Base-by-base conservation (phyloP, 2,113 vertebrate genomes). In the Corynorhinus townsendii region DNA sequence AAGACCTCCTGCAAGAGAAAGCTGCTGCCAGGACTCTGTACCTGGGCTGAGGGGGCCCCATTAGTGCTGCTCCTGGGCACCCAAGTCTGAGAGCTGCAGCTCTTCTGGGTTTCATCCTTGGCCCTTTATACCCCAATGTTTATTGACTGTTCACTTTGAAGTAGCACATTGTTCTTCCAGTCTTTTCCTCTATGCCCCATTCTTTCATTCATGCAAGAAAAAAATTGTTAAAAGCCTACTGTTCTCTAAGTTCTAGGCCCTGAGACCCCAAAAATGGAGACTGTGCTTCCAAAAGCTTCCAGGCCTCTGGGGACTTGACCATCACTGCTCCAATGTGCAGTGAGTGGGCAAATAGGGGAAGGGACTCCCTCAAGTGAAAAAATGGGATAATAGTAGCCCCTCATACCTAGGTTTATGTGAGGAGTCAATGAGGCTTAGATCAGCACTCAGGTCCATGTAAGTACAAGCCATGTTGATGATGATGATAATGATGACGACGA, bases 401-500 rank as follows among this genome's bases (percentile, higher is more conserved):
- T 11, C 33, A 1, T 26, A 11, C 43, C 22, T 1, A 30, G 45
- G 7, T 30, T 45, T 66, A 47, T 19, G 24, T 28, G 73, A 89
- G n/a, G 16, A 19, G 15, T 86, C 40, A 33, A 0, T 69, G 59
- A 81, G 49, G 69, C 22, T 16, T 47, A 69, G 20, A n/a, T 73
- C 20, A 26, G 81, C 12, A 11, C 22, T 26, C 24, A 28, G 54
- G 12, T 10, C 26, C 52, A 1, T 1, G 11, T 11, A 35, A 45
- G 24, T 62, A 43, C 28, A 14, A 30, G 45, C 28, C 28, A 11
- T 40, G 7, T 16, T 8, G 24, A 11, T 30, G 15, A 56, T 17
- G 59, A 8, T 22, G 52, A 2, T 17, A 30, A 66, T 11, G 0
- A 1, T 9, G 43, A 47, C 7, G 2, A 0, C 7, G 38, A 17